Evolutionary conservation across 2,797 vertebrate species (phyloP).

Genomic region (Adelosebastes latens): DNA sequence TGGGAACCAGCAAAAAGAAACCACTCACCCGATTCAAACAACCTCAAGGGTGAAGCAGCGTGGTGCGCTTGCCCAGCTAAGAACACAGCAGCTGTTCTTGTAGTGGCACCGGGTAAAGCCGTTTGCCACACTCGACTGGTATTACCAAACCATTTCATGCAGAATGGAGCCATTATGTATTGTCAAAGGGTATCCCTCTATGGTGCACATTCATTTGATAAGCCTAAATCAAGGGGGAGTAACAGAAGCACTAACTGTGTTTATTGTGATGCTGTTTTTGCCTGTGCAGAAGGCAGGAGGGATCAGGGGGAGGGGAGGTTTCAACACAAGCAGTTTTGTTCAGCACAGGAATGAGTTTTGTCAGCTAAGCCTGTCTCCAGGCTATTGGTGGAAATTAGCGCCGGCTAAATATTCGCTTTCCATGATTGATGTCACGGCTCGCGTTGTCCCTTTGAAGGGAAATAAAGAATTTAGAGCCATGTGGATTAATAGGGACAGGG

Average conservation of each 20-base stretch:
- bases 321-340: constrained; percentile 83
- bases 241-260: constrained; percentile 82
- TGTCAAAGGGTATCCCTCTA: constrained; percentile 81
- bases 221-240: constrained; percentile 80
- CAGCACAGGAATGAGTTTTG: constrained; percentile 85
- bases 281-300: constrained; percentile 73
- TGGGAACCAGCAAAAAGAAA: constrained; percentile 80
- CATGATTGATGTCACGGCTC: constrained; percentile 86
- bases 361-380: constrained; percentile 86
- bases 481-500: constrained; percentile 83
- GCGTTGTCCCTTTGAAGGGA: constrained; percentile 85
- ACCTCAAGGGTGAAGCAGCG: constrained; percentile 80
- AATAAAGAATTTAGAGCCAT: constrained; percentile 84
- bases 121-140: constrained; percentile 83
- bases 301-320: constrained; percentile 74
- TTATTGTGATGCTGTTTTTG: constrained; percentile 82
- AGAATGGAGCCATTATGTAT: constrained; percentile 82
- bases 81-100: constrained; percentile 82
- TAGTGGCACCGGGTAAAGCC: constrained; percentile 79
- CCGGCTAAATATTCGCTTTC: constrained; percentile 86
- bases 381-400: constrained; percentile 87
- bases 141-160: constrained; percentile 83
- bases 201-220: constrained; percentile 84
- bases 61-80: constrained; percentile 74
- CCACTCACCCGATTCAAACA: constrained; percentile 81